These are phyloP conservation scores for Artibeus jamaicensis DNA, from an alignment of 2,797 vertebrate species.

Conservation along the genomic window DNA sequence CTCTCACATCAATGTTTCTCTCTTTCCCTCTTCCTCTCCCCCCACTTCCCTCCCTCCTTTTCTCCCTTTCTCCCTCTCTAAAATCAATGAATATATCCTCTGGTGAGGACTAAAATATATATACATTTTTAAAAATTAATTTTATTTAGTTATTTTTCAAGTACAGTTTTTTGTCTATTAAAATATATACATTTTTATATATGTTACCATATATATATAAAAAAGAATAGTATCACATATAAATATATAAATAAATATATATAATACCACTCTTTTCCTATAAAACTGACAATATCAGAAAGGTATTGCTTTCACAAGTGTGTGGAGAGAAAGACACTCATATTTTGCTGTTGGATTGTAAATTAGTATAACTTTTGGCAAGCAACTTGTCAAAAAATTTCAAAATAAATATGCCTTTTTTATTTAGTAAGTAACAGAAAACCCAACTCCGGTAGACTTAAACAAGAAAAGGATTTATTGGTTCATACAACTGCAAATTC, in stretches of 20 bases:
- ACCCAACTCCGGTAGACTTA: neutral
- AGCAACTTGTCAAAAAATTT: neutral
- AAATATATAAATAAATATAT: neutral
- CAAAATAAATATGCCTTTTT: neutral
- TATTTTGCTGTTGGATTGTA: neutral
- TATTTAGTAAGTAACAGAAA: neutral
- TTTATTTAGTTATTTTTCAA: too few relatives aligned
- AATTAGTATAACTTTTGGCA: neutral
- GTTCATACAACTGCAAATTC: neutral
- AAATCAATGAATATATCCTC: neutral
- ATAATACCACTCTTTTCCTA: neutral
- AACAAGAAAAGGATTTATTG: slow-evolving; percentile 25
- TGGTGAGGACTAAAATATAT: neutral
- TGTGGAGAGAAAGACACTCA: neutral
- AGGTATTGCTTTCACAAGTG: neutral
- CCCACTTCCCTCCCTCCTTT: neutral
- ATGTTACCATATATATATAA: neutral
- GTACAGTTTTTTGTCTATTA: too few relatives aligned
- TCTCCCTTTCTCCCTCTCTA: neutral
- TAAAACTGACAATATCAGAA: neutral
- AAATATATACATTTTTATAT: neutral
- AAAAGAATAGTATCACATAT: neutral
- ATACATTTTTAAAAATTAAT: too few relatives aligned
- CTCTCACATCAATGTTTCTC: too few relatives aligned
- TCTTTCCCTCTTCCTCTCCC: too few relatives aligned